Conservation (phyloP, 2,797 vertebrate species). For the Lepilemur ruficaudatus region DNA sequence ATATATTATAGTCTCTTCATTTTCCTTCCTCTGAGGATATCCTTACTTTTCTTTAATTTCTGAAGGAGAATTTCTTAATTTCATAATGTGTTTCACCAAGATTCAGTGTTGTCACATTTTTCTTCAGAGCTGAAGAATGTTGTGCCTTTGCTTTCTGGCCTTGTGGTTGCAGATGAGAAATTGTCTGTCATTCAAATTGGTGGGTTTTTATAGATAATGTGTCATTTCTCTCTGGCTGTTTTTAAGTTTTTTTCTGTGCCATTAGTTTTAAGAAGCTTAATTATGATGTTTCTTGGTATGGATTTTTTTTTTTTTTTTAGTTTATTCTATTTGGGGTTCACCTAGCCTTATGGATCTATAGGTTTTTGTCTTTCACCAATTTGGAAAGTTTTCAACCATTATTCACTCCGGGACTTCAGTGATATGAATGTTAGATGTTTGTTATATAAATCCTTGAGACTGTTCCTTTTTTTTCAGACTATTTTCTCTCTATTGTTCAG, state of each 20-base stretch:
- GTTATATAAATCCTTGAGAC: conserved; percentile 49
- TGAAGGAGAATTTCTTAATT: background rate
- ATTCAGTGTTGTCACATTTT: background rate
- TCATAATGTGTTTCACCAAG: background rate
- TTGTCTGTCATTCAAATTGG: conserved; percentile 11
- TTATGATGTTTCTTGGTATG: background rate
- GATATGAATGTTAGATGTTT: conserved; percentile 49
- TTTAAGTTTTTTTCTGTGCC: background rate
- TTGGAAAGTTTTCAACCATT: background rate
- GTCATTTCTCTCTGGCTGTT: background rate
- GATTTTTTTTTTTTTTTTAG: conserved; percentile 16
- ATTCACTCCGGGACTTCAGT: background rate
- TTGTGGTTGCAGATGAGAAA: conserved; percentile 12
- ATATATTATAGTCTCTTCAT: background rate
- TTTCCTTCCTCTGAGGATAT: background rate
- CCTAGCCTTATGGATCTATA: background rate
- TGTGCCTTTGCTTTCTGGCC: background rate
- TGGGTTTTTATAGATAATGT: background rate
- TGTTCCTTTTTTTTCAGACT: conserved; percentile 20
- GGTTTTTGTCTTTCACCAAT: background rate
- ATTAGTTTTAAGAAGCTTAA: conserved; percentile 52
- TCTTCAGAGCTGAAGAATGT: conserved; percentile 32
- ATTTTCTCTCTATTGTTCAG: conserved; percentile 58
- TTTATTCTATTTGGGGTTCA: conserved; percentile 32
- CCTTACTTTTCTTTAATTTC: background rate